Base-by-base conservation (phyloP, 2,888 invertebrate species). In the Eilema depressum region DNA sequence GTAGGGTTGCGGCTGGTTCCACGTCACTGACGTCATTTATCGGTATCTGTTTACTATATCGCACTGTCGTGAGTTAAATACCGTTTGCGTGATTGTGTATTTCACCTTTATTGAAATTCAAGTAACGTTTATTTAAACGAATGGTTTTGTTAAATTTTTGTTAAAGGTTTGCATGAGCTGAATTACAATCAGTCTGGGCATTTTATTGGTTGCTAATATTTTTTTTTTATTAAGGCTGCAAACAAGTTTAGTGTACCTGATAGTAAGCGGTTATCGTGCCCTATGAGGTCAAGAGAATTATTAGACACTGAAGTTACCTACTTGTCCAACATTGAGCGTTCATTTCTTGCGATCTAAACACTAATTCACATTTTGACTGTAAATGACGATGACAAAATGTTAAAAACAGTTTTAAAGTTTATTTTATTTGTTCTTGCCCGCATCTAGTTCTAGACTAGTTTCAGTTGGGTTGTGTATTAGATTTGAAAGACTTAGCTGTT, bases 251-350 rank as follows among this genome's bases (percentile, higher is more conserved):
- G 1, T n/a, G n/a, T n/a, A n/a, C n/a, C 11, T 37, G 14, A 37
- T 37, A 12, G 14, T 37, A 37, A 37, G 37, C 10, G 8, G 53
- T 37, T 10, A 53, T n/a, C 10, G 0, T 53, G 10, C 10, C 53
- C n/a, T 53, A 53, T 53, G 20, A 7, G 97, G 26, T 97, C 97
- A 66, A 96, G 94, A 7, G 96, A 96, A 91, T 98, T 98, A 56
- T 98, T 97, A 14, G 98, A 97, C n/a, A 99, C 97, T 11, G 98
- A 98, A 41, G 97, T 97, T 73, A 99, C n/a, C n/a, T n/a, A n/a
- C 97, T 94, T 99, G 98, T 7, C 99, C 98, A 47, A 98, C 95
- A 80, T 96, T 96, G 61, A 96, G 83, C 0, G 96, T 96, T 96
- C 3, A 97, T 96, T 80, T 96, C 96, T 84, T 96, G 96, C 2